A percentile compares a stretch with the other conserved stretches of the same genome.
These are phyloP conservation scores for Hemiprocne comata DNA, from an alignment of 2,113 vertebrate species.

Conservation along the genomic window DNA sequence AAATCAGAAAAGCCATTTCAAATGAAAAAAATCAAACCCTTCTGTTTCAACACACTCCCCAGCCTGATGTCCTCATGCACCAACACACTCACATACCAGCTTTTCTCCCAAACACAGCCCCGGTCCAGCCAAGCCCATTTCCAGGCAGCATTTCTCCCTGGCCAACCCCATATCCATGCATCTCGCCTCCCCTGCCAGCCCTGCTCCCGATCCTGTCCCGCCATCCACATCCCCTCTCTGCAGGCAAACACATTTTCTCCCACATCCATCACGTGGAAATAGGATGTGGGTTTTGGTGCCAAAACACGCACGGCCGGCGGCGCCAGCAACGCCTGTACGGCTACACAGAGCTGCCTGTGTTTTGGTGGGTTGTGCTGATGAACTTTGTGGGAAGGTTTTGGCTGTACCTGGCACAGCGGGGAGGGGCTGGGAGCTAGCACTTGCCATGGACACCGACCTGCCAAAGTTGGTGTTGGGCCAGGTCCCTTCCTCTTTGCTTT, in stretches of 20 bases:
- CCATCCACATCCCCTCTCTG: background rate
- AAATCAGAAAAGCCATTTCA: slow-evolving; percentile 18
- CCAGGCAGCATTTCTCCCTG: background rate
- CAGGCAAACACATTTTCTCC: background rate
- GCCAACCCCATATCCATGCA: background rate
- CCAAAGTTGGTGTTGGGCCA: background rate
- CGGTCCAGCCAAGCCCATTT: background rate
- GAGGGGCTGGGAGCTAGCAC: background rate
- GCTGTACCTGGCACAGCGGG: background rate
- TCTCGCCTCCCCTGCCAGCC: background rate
- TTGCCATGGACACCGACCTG: background rate
- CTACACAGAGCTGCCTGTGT: slow-evolving; percentile 35
- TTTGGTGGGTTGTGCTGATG: background rate
- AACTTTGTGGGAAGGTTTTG: background rate
- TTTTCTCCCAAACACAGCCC: background rate
- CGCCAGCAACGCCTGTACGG: background rate
- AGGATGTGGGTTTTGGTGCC: slow-evolving; percentile 22
- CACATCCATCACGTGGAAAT: slow-evolving; percentile 20
- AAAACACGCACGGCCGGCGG: background rate
- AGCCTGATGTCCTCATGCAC: background rate
- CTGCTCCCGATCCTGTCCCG: background rate
- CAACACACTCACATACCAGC: slow-evolving; percentile 28
- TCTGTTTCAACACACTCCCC: background rate
- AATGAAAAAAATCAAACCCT: slow-evolving; percentile 25
- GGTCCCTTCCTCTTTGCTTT: background rate